These are phyloP conservation scores for Patella caerulea DNA, from an alignment of 2,888 invertebrate genomes.

Conservation along the genomic window DNA sequence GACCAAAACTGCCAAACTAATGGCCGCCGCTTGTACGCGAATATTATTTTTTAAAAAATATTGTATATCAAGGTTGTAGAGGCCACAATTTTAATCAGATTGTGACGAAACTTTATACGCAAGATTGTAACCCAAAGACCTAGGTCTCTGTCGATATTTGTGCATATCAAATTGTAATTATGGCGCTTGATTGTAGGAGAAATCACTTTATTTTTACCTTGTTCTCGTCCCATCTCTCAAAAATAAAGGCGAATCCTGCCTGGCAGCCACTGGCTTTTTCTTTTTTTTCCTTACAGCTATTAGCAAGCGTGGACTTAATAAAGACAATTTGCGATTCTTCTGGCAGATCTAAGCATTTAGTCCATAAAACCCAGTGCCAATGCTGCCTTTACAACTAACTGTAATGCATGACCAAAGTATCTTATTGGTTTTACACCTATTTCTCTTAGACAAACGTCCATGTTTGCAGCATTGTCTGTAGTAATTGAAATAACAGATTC, in stretches of 20 bases:
- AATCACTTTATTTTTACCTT: not conserved
- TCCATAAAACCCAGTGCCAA: not conserved
- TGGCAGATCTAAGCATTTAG: not conserved
- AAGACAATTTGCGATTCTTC: not conserved
- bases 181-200: no score
- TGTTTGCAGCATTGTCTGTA: not conserved
- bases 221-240: no score
- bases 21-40: no score
- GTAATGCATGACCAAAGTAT: not conserved
- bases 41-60: no score
- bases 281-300: not conserved
- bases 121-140: no score
- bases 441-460: not conserved
- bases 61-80: no score
- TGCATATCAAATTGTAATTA: no score
- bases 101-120: no score
- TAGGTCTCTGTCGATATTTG: no score
- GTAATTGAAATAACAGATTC: slow-evolving; percentile 2
- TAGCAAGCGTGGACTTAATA: not conserved
- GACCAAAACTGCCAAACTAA: no score
- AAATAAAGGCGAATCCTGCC: no score
- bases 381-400: not conserved
- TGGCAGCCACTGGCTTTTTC: not conserved
- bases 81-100: no score
- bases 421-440: not conserved